Evolutionary conservation across 2,797 vertebrate genomes (phyloP).

Genomic region (Kryptolebias ocellatus): DNA sequence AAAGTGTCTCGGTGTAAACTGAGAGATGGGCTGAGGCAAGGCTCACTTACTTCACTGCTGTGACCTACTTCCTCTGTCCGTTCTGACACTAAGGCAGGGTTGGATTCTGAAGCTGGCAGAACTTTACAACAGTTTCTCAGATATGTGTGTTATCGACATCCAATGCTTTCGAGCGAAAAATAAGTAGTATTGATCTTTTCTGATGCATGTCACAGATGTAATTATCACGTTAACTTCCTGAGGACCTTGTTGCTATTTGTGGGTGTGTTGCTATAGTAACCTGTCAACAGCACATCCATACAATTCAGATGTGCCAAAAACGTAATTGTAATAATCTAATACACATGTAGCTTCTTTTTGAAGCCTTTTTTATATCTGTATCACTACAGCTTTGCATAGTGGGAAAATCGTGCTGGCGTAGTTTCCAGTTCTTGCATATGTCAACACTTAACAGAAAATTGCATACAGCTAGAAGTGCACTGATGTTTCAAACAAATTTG

Average conservation of each 20-base stretch:
- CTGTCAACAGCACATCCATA: not conserved
- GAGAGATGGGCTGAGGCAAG: not conserved
- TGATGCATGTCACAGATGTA: not conserved
- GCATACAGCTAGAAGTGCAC: no score
- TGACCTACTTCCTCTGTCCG: slow-evolving; percentile 3
- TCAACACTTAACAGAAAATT: no score
- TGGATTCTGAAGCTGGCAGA: not conserved
- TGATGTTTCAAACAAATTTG: no score
- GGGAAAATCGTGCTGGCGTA: not conserved
- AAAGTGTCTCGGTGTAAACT: slow-evolving; percentile 1
- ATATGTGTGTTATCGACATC: not conserved
- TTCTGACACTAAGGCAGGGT: not conserved
- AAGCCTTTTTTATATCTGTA: not conserved
- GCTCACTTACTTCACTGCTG: not conserved
- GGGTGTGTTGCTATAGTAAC: slow-evolving; percentile 4
- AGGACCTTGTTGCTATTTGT: not conserved
- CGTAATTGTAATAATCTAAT: not conserved
- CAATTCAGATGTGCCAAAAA: not conserved
- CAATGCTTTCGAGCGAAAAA: not conserved
- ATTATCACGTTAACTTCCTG: not conserved
- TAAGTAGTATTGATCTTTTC: not conserved
- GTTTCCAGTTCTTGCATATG: no score
- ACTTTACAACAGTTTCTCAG: no score
- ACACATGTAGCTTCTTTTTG: not conserved
- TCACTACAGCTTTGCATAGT: not conserved